Conservation (phyloP, 37 sponge, comb jelly and placozoan genomes). For the Axinella damicornis region DNA sequence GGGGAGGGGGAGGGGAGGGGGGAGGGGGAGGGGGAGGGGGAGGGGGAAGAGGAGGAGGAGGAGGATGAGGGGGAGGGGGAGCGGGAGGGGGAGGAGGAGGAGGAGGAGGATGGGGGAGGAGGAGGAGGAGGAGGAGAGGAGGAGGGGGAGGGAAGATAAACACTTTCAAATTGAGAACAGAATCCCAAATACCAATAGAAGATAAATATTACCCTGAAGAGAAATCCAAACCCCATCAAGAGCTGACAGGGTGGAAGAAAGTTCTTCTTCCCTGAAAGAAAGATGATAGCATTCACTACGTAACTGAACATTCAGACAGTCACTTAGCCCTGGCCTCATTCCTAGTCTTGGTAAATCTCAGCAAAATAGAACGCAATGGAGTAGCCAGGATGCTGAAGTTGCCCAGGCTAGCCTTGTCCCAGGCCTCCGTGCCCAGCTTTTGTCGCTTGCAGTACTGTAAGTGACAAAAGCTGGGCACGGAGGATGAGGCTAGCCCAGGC, state of each 20-base stretch:
- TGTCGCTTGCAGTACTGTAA: too few relatives aligned
- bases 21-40: background rate
- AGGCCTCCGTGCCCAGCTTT: too few relatives aligned
- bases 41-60: background rate
- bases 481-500: background rate
- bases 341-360: too few relatives aligned
- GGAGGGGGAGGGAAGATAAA: background rate
- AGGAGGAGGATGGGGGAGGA: too few relatives aligned
- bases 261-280: constrained; percentile 91
- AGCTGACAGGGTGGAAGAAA: constrained; percentile 91
- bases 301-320: too few relatives aligned
- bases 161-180: background rate
- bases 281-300: background rate
- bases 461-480: too few relatives aligned
- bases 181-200: background rate
- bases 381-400: background rate
- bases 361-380: too few relatives aligned
- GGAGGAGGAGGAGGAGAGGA: background rate
- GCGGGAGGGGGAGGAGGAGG: too few relatives aligned
- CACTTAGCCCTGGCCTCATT: too few relatives aligned
- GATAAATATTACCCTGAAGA: constrained; percentile 82
- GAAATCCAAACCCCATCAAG: constrained; percentile 88
- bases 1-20: background rate
- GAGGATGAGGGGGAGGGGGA: background rate
- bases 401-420: too few relatives aligned